Evolutionary conservation across 2,797 vertebrate genomes (phyloP).

Genomic region (Cirrhinus mrigala): DNA sequence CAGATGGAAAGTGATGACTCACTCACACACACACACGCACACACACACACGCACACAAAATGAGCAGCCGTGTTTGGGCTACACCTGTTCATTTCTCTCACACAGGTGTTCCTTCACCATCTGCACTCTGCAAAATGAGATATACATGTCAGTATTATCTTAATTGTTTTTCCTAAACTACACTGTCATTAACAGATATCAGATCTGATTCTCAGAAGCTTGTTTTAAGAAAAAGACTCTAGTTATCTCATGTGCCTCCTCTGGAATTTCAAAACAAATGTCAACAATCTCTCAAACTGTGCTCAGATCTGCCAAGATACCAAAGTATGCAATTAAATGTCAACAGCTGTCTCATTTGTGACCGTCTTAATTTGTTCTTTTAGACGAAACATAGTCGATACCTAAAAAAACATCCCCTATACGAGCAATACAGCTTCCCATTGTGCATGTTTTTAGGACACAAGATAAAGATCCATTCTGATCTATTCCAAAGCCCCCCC

Average conservation of each 20-base stretch:
- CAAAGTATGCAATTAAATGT: background rate
- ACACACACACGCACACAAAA: background rate
- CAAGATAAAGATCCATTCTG: constrained; percentile 13
- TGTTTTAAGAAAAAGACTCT: background rate
- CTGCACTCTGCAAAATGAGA: background rate
- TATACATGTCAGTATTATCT: background rate
- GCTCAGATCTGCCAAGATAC: background rate
- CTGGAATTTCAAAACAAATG: background rate
- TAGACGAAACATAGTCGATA: background rate
- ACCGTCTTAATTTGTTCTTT: background rate
- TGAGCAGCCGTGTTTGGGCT: background rate
- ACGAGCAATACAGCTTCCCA: background rate
- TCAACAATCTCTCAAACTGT: background rate
- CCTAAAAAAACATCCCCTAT: background rate
- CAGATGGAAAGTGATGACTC: background rate
- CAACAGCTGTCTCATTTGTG: background rate
- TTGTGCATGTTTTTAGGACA: constrained; percentile 1
- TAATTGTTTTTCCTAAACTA: background rate
- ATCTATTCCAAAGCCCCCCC: background rate
- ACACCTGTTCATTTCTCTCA: background rate
- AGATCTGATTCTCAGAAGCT: background rate
- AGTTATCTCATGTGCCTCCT: background rate
- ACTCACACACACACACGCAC: background rate
- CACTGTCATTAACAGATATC: background rate
- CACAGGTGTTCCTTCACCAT: constrained; percentile 2